These are phyloP conservation scores for Drosophila micromelanica DNA, from an alignment of 1,140 invertebrate genomes.

Conservation along the genomic window DNA sequence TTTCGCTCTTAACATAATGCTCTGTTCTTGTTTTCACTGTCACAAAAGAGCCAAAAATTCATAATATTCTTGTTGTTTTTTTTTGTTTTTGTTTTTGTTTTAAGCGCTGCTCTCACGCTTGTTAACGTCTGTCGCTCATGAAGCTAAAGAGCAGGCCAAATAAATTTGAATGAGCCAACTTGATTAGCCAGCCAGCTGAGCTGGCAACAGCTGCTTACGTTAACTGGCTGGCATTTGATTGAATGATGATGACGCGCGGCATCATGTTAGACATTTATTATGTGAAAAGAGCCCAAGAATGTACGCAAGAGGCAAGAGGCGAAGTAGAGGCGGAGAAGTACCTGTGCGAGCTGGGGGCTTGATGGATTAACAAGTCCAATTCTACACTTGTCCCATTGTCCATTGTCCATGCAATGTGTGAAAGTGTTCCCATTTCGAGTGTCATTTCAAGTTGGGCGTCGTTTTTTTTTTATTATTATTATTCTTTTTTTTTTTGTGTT, in stretches of 20 bases:
- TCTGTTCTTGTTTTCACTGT: neutral
- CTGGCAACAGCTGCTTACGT: neutral
- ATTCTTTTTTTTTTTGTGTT: constrained; percentile 15
- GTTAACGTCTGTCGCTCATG: neutral
- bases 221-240: constrained; percentile 14
- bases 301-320: neutral
- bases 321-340: neutral
- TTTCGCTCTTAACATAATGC: constrained; percentile 1
- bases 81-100: neutral
- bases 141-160: neutral
- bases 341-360: neutral
- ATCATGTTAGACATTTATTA: constrained; percentile 18
- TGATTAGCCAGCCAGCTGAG: constrained; percentile 16
- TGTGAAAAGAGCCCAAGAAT: neutral
- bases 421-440: constrained; percentile 80
- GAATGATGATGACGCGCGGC: constrained; percentile 25
- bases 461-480: constrained; percentile 1
- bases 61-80: neutral
- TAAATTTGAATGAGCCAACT: constrained; percentile 12
- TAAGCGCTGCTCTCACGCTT: neutral
- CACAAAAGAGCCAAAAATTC: no score
- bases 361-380: constrained; percentile 41
- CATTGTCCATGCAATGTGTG: constrained; percentile 49
- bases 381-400: constrained; percentile 17
- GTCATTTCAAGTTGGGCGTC: constrained; percentile 62